Evolutionary conservation across 2,888 invertebrate genomes (phyloP), one percentile per base, ranked within the genome.

Genomic region (Zhuqinia jingwanae): DNA sequence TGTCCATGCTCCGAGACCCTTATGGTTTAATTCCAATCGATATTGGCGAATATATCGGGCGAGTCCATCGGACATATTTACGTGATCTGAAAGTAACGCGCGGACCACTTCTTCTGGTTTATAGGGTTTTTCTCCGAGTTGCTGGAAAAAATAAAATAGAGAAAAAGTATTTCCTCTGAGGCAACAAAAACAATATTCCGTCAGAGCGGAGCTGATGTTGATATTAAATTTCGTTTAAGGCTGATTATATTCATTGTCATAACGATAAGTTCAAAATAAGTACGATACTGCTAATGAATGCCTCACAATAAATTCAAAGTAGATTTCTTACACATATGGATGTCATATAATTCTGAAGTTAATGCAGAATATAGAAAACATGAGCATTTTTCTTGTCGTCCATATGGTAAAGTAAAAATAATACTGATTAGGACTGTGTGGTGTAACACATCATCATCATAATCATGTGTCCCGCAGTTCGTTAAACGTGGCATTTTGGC

Each of bases 21-120:
- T 94, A 90, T 94, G 94, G 92, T 96, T 96, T 75, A 96, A 93
- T 75, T 95, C 95, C 75, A 93, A 92, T 91, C 95, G 93, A 50
- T 94, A 92, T 81, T 91, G 91, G 22, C 91, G 91, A 22, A 92
- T 89, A 30, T 90, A 90, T 47, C 91, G 91, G 58, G 91, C 90
- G 25, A 91, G 91, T 65, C 94, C 94, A 11, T 94, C 93, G 89
- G 94, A 93, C 92, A 95, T 93, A 91, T 93, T 93, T 70, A 93
- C 92, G 91, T 94, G 94, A 91, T 95, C 95, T 15, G 92, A 92
- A 50, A 95, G 92, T 79, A 96, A 93, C 0, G 95, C 95, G 92
- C 95, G 92, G 10, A 93, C 92, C 2, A 92, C 92, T 87, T 93
- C 91, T 11, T 85, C 89, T 0, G 88, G 77, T 60, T 88, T 87